A percentile compares a stretch with the other conserved stretches of the same genome.
phyloP scores from a whole-genome alignment of 2,888 invertebrate species.

The Slavum lentiscoides region DNA sequence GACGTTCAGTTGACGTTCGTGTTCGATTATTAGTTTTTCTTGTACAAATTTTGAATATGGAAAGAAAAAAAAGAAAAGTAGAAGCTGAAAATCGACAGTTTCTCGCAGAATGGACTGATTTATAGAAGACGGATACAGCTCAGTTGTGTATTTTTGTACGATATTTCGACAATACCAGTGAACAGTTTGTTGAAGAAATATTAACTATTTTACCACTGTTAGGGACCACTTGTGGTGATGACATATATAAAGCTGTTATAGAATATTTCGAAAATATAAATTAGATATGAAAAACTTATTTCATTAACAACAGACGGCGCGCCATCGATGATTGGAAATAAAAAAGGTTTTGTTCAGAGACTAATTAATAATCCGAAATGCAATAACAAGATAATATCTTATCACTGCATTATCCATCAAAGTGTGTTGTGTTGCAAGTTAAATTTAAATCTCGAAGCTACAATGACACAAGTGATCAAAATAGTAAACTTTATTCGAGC shows the following conservation, averaged over 20 bases:
- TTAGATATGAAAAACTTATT: conserved; percentile 24
- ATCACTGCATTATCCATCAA: conserved; percentile 35
- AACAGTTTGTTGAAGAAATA: too few species aligned
- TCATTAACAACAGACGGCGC: conserved; percentile 21
- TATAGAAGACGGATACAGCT: too few species aligned
- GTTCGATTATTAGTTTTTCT: too few species aligned
- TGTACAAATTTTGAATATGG: too few species aligned
- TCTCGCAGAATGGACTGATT: conserved; percentile 33
- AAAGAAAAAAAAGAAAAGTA: neutral
- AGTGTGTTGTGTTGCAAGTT: conserved; percentile 36
- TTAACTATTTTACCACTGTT: too few species aligned
- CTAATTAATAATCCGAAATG: conserved; percentile 19
- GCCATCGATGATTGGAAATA: conserved; percentile 28
- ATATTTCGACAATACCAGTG: too few species aligned
- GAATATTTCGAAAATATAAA: too few species aligned
- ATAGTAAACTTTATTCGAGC: conserved; percentile 28
- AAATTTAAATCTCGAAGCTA: conserved; percentile 39
- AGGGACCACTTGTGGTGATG: too few species aligned
- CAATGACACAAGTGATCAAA: conserved; percentile 35
- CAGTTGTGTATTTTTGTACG: too few species aligned
- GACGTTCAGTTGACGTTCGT: too few species aligned
- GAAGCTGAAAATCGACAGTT: conserved; percentile 20
- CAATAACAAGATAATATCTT: conserved; percentile 21
- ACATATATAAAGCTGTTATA: too few species aligned
- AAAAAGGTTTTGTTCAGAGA: conserved; percentile 33